Conservation (phyloP, 2,888 invertebrate species). For the Asteroscopus sphinx region DNA sequence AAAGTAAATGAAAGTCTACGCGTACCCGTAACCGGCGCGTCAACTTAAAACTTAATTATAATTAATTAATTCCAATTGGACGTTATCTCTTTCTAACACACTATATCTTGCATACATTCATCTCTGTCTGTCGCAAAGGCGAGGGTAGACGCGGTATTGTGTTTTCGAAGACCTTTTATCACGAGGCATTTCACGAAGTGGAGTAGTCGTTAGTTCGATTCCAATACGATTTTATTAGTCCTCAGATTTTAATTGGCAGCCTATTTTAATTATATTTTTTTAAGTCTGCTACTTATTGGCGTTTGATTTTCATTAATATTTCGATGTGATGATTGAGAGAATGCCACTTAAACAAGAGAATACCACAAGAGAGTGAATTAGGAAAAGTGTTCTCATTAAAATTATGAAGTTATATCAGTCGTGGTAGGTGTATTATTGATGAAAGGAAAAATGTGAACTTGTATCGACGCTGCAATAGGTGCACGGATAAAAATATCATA, state of each 20-base stretch:
- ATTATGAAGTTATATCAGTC: constrained; percentile 19
- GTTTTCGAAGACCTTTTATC: constrained; percentile 89
- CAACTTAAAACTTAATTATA: constrained; percentile 96
- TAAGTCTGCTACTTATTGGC: constrained; percentile 56
- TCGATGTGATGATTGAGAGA: constrained; percentile 48
- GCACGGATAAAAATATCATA: not conserved
- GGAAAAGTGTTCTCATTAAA: constrained; percentile 36
- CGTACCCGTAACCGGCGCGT: constrained; percentile 90
- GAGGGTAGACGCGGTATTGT: constrained; percentile 87
- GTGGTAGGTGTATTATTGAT: not conserved
- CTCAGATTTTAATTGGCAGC: constrained; percentile 86
- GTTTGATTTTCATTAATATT: constrained; percentile 57
- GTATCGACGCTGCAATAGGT: not conserved
- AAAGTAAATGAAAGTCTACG: constrained; percentile 83
- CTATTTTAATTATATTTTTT: constrained; percentile 69
- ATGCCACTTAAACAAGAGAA: constrained; percentile 27
- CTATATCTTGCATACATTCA: constrained; percentile 83
- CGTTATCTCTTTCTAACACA: constrained; percentile 79
- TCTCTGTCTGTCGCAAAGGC: constrained; percentile 76
- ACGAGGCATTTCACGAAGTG: constrained; percentile 84
- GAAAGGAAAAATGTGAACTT: not conserved
- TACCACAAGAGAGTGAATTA: constrained; percentile 33
- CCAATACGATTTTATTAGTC: constrained; percentile 87
- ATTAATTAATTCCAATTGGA: constrained; percentile 94
- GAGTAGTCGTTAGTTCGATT: constrained; percentile 85